phyloP scores from a whole-genome alignment of 1,140 invertebrate species.

The Sarcophaga bullata region DNA sequence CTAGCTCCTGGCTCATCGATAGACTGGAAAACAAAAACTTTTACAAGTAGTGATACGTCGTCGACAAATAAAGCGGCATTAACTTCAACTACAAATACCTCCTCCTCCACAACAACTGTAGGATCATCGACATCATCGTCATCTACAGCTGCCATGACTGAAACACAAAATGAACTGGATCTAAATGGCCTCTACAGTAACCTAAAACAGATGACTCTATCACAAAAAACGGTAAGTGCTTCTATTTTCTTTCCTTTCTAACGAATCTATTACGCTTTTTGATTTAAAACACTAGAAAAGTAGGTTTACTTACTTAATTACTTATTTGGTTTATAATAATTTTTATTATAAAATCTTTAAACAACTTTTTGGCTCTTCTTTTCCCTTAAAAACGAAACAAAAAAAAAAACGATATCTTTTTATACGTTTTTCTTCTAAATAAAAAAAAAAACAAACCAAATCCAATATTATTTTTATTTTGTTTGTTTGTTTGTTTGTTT shows the following conservation, averaged over 20 bases:
- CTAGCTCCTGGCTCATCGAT: conserved; percentile 23
- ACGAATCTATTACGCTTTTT: not conserved
- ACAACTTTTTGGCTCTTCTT: conserved; percentile 13
- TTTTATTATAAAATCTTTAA: not conserved
- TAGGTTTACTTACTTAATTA: not conserved
- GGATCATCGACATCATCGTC: conserved; percentile 48
- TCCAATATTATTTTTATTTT: not conserved
- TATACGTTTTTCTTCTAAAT: conserved; percentile 10
- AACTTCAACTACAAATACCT: conserved; percentile 24
- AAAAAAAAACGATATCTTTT: not conserved
- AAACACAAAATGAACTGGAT: conserved; percentile 44
- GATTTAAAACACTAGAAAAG: not conserved
- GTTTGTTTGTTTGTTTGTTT: conserved; percentile 8
- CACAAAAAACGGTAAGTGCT: conserved; percentile 59
- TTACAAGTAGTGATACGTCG: conserved; percentile 23
- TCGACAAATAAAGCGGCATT: conserved; percentile 13
- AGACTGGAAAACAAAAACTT: conserved; percentile 32
- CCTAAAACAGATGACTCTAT: conserved; percentile 57
- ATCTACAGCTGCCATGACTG: conserved; percentile 43
- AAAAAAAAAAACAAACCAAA: not conserved
- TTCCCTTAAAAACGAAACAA: conserved; percentile 20
- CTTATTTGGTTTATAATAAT: not conserved
- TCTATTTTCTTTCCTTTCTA: not conserved
- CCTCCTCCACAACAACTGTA: conserved; percentile 39
- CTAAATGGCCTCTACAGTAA: conserved; percentile 58